phyloP scores from a whole-genome alignment of 2,113 vertebrate species.

The Scytalopus superciliaris region DNA sequence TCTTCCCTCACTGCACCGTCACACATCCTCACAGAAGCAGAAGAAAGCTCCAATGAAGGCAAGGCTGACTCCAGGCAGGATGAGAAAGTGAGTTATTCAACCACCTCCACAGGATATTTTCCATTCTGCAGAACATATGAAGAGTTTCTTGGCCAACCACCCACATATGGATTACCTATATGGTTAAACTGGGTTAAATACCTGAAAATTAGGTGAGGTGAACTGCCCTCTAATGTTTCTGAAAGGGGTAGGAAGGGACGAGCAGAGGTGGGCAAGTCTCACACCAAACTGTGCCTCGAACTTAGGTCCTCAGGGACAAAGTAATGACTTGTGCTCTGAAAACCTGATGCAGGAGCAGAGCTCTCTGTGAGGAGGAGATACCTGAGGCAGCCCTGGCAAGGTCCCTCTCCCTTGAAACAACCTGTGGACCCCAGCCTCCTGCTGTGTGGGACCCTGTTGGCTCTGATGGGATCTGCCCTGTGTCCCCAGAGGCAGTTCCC shows the following conservation, averaged over 20 bases:
- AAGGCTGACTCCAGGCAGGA: background rate
- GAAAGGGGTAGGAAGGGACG: background rate
- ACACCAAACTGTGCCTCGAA: too few relatives aligned
- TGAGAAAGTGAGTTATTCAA: background rate
- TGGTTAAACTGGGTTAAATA: background rate
- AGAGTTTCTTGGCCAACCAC: background rate
- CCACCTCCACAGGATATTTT: background rate
- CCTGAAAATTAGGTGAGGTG: background rate
- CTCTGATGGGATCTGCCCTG: background rate
- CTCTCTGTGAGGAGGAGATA: background rate
- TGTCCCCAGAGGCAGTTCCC: background rate
- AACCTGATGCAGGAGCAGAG: background rate
- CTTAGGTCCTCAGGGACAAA: background rate
- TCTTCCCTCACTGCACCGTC: background rate
- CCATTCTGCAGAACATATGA: constrained; percentile 34
- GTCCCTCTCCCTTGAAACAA: background rate
- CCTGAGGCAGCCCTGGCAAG: background rate
- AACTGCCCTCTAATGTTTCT: background rate
- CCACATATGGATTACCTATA: background rate
- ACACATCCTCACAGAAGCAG: background rate
- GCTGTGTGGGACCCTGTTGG: background rate
- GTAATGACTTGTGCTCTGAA: background rate
- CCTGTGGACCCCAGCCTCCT: background rate
- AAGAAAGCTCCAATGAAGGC: background rate
- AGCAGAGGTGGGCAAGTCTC: background rate